Evolutionary conservation across 1,140 invertebrate genomes (phyloP).

Genomic region (Brachionus rubens): DNA sequence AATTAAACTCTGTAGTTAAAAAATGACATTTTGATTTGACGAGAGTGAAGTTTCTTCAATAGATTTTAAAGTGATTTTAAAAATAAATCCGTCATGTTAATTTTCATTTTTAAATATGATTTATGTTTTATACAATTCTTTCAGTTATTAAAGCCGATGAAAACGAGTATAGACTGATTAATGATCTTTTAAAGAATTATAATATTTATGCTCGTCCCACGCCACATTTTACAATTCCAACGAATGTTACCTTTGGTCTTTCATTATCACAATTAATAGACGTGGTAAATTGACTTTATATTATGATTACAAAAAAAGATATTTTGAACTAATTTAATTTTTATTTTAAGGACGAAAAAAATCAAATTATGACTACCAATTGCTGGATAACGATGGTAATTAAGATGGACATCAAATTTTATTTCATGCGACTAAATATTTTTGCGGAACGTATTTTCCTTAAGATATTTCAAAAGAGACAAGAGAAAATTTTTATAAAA

Average conservation of each 20-base stretch:
- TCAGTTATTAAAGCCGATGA: constrained; percentile 17
- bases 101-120: no score
- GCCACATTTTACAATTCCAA: constrained; percentile 9
- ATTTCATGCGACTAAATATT: no score
- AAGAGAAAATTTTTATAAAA: no score
- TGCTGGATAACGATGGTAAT: constrained; percentile 45
- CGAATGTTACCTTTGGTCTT: constrained; percentile 71
- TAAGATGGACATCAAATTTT: no score
- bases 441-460: no score
- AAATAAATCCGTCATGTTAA: no score
- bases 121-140: not conserved
- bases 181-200: not conserved
- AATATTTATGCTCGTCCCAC: constrained; percentile 34
- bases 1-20: no score
- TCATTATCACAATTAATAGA: constrained; percentile 75
- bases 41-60: no score
- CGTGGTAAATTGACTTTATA: constrained; percentile 66
- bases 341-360: constrained; percentile 42
- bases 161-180: constrained; percentile 34
- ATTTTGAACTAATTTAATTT: not conserved
- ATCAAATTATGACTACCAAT: constrained; percentile 46
- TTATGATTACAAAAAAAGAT: not conserved
- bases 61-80: no score
- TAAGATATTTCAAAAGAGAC: not conserved
- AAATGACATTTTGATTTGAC: no score